phyloP scores from a whole-genome alignment of 1,140 invertebrate species.

The Cecropterus lyciades region DNA sequence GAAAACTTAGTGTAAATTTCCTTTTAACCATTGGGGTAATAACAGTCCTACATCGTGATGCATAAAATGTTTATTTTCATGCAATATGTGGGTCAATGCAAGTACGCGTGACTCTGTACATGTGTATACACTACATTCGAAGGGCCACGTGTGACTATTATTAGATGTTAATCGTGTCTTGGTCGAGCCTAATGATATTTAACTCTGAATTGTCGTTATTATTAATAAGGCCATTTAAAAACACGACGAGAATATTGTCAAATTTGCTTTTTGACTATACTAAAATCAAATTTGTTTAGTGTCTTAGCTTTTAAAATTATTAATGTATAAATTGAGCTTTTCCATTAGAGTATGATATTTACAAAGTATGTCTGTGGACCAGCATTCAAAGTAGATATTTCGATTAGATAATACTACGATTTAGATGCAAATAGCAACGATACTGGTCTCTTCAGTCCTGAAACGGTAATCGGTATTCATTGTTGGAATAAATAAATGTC shows the following conservation, averaged over 20 bases:
- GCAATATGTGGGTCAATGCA: constrained; percentile 75
- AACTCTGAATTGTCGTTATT: constrained; percentile 15
- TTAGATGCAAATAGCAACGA: constrained; percentile 39
- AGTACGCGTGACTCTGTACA: constrained; percentile 48
- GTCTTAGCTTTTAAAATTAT: no score
- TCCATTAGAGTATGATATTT: neutral
- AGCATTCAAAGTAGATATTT: neutral
- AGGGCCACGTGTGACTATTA: constrained; percentile 62
- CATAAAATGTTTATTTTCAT: constrained; percentile 65
- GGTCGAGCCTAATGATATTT: constrained; percentile 43
- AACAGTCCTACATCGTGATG: constrained; percentile 46
- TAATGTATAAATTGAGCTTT: no score
- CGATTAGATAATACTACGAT: constrained; percentile 29
- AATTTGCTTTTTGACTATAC: no score
- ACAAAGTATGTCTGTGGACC: neutral
- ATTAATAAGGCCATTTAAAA: neutral
- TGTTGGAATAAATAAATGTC: constrained; percentile 44
- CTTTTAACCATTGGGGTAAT: neutral
- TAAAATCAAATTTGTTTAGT: no score
- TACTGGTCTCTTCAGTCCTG: constrained; percentile 28
- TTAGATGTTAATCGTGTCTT: constrained; percentile 57
- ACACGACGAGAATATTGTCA: no score
- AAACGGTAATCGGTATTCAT: constrained; percentile 42
- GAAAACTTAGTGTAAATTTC: no score
- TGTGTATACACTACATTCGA: constrained; percentile 51